These are phyloP conservation scores for Dipodomys stephensi DNA, from an alignment of 2,113 vertebrate genomes.

Conservation along the genomic window DNA sequence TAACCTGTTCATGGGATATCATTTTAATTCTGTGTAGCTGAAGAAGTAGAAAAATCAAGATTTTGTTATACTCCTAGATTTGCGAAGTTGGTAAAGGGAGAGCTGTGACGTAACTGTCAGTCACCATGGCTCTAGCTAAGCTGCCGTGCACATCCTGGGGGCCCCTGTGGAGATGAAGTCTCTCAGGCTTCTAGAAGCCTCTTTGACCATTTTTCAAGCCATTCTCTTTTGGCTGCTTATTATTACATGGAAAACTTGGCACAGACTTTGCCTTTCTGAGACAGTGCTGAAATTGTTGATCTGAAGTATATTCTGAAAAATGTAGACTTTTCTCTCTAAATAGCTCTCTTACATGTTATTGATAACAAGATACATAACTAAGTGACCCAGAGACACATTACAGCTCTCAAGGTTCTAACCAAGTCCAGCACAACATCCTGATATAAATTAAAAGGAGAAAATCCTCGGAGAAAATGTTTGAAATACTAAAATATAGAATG, in stretches of 20 bases:
- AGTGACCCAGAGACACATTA: background rate
- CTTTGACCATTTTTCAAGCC: background rate
- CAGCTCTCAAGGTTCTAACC: conserved; percentile 40
- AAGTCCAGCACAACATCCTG: background rate
- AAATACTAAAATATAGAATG: conserved; percentile 51
- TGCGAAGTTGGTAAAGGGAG: background rate
- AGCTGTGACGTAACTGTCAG: background rate
- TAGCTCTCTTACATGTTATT: conserved; percentile 17
- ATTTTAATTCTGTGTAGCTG: background rate
- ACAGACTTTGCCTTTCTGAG: background rate
- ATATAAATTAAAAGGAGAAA: conserved; percentile 42
- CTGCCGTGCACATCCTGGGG: background rate
- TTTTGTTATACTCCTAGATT: background rate
- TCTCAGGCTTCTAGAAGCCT: background rate
- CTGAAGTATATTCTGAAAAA: conserved; percentile 23
- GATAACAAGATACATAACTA: conserved; percentile 44
- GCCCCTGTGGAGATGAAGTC: background rate
- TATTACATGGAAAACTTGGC: background rate
- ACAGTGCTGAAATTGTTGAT: conserved; percentile 19
- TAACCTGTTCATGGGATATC: background rate
- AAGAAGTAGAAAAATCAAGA: background rate
- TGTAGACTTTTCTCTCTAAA: conserved; percentile 18
- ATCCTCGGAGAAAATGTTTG: conserved; percentile 36
- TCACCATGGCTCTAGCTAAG: background rate
- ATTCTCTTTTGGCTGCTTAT: background rate